Evolutionary conservation across 2,888 invertebrate species (phyloP), one percentile per base, ranked within the genome.

Genomic region (Campoletis raptor): DNA sequence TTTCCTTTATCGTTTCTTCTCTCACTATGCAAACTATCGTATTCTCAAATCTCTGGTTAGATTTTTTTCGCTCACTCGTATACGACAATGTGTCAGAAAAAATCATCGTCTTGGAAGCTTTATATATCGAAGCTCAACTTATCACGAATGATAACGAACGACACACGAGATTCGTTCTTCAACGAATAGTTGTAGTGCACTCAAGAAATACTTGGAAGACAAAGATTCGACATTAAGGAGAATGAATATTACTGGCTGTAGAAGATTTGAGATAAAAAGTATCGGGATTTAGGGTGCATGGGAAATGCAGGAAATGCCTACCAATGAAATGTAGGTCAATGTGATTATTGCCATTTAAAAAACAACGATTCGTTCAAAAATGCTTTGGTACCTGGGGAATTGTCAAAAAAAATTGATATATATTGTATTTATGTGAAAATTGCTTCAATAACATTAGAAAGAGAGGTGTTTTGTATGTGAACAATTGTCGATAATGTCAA

Each of bases 61-160:
- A 64, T 76, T 86, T 67, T 40, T 67, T 40, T n/a, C 30, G 0
- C 36, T n/a, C 52, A 45, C 70, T 64, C 21, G 48, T 57, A 74
- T 57, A 74, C 61, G 85, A 86, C 77, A 88, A 88, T 85, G 83
- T 85, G 86, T 74, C 85, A 80, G n/a, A 57, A 79, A 78, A 73
- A 85, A 86, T 86, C 70, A 81, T 77, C 80, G 67, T 87, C 79
- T 45, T 45, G 18, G 12, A 45, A 37, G 12, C 54, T 30, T 45
- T 42, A n/a, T 12, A 54, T 24, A 40, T 9, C 69, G 24, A 67
- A 64, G 42, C 54, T 72, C 74, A 24, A 15, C 24, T 15, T 78
- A 74, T 80, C 72, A 64, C 54, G 45, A 45, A 42, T 61, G 67
- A 54, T 45, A 77, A 36, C 30, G 10, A 42, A 30, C 18, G 18